Conservation (phyloP, 1,140 invertebrate genomes). For the Antheraea pernyi region DNA sequence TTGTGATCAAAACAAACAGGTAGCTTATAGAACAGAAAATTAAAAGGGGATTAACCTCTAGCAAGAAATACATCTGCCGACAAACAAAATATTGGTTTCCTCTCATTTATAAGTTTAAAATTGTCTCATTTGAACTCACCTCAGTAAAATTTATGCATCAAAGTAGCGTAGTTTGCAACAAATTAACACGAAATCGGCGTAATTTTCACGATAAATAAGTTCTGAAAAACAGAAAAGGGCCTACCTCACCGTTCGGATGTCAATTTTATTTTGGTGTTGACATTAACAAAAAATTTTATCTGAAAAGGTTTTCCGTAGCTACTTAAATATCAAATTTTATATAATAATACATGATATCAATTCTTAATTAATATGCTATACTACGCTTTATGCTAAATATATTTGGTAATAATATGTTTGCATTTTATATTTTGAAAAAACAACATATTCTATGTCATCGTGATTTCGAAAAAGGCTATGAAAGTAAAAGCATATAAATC, state of each 20-base stretch:
- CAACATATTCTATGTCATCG: no score
- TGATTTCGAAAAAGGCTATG: no score
- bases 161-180: slow-evolving; percentile 60
- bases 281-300: slow-evolving; percentile 11
- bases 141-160: slow-evolving; percentile 75
- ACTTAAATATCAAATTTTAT: neutral
- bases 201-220: slow-evolving; percentile 76
- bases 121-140: slow-evolving; percentile 44
- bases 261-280: slow-evolving; percentile 60
- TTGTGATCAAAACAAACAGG: neutral
- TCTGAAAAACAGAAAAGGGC: slow-evolving; percentile 78
- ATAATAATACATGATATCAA: no score
- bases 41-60: slow-evolving; percentile 62
- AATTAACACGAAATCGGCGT: slow-evolving; percentile 62
- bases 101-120: slow-evolving; percentile 11
- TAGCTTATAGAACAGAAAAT: slow-evolving; percentile 35
- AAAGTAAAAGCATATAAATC: no score
- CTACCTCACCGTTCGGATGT: slow-evolving; percentile 77
- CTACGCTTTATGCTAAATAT: no score
- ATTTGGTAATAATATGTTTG: no score
- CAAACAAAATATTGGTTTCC: slow-evolving; percentile 51
- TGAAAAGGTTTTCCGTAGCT: neutral
- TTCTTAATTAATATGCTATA: no score
- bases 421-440: no score
- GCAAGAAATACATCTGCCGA: slow-evolving; percentile 62